phyloP scores from a whole-genome alignment of 2,888 invertebrate species.

The Mayetiola destructor region DNA sequence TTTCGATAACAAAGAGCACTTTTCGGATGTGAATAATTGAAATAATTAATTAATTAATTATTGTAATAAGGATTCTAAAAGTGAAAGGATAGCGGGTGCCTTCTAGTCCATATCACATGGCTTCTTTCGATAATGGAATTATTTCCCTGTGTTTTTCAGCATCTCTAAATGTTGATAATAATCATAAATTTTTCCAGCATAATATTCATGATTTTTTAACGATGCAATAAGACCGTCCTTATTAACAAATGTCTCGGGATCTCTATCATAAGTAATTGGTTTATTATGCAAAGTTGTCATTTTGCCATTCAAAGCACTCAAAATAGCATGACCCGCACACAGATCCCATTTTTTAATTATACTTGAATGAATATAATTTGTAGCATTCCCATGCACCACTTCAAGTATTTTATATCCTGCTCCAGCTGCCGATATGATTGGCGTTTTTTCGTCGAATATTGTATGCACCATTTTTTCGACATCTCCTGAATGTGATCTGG shows the following conservation, averaged over 20 bases:
- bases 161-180: background rate
- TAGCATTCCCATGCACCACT: constrained; percentile 68
- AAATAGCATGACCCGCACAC: constrained; percentile 80
- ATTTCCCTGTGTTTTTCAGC: too few species aligned
- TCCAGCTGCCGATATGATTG: constrained; percentile 68
- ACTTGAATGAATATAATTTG: constrained; percentile 83
- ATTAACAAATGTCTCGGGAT: constrained; percentile 41
- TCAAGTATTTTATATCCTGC: constrained; percentile 70
- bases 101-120: too few species aligned
- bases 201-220: constrained; percentile 48
- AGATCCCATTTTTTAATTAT: constrained; percentile 97
- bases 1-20: too few species aligned
- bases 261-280: constrained; percentile 49
- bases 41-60: too few species aligned
- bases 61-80: too few species aligned
- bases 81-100: too few species aligned
- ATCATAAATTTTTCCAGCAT: constrained; percentile 38
- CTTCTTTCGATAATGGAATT: too few species aligned
- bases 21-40: too few species aligned
- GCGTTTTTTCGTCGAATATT: constrained; percentile 51
- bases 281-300: constrained; percentile 61
- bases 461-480: constrained; percentile 51
- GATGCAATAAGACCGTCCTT: constrained; percentile 60
- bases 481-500: constrained; percentile 78
- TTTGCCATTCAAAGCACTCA: constrained; percentile 59